A percentile compares a stretch with the other conserved stretches of the same genome.
phyloP scores from a whole-genome alignment of 2,888 invertebrate genomes.

The Alloplasta piceator region DNA sequence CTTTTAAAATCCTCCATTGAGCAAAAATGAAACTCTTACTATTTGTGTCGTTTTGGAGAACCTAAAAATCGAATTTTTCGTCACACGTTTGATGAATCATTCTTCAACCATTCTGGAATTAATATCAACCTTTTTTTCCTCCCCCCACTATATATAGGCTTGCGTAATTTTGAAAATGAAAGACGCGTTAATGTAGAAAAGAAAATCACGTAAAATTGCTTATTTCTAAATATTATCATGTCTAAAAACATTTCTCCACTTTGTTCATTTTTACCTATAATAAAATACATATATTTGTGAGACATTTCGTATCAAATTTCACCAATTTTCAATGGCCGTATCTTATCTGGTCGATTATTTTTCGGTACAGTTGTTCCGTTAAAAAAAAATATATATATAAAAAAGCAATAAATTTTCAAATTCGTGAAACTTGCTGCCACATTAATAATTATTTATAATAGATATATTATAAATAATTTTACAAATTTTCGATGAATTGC shows the following conservation, averaged over 20 bases:
- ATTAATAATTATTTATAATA: too few relatives aligned
- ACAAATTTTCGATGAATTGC: too few relatives aligned
- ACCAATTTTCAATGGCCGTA: not conserved
- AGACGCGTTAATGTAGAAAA: constrained; percentile 1
- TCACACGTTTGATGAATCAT: too few relatives aligned
- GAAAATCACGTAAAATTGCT: constrained; percentile 28
- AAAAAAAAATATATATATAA: not conserved
- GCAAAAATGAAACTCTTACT: too few relatives aligned
- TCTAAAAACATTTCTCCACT: constrained; percentile 41
- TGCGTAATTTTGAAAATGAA: constrained; percentile 16
- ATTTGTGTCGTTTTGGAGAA: too few relatives aligned
- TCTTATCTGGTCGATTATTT: not conserved
- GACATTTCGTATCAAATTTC: constrained; percentile 18
- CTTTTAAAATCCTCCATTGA: too few relatives aligned
- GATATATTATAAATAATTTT: too few relatives aligned
- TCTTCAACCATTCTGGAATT: too few relatives aligned
- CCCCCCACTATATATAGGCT: constrained; percentile 24
- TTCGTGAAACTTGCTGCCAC: too few relatives aligned
- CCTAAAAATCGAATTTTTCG: too few relatives aligned
- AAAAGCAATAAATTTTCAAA: not conserved
- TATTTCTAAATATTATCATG: constrained; percentile 21
- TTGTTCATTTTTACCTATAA: constrained; percentile 41
- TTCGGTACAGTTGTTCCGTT: not conserved
- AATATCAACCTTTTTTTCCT: too few relatives aligned
- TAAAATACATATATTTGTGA: constrained; percentile 31